A percentile compares a stretch with the other conserved stretches of the same genome.
phyloP scores from a whole-genome alignment of 2,888 invertebrate species.

The Tenthredo mesomela region DNA sequence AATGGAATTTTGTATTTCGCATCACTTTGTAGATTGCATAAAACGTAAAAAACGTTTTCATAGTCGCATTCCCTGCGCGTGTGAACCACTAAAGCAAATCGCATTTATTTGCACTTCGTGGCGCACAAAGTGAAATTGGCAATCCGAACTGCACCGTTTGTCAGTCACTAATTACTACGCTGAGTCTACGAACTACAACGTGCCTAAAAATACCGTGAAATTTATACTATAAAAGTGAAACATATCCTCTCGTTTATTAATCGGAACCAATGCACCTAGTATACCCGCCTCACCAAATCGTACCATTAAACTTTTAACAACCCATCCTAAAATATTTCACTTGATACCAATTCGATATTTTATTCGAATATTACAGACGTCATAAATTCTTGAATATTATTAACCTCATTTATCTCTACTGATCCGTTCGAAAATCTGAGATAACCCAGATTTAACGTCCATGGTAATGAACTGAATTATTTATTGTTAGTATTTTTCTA shows the following conservation, averaged over 20 bases:
- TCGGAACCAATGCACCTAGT: slow-evolving; percentile 1
- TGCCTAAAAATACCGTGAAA: background rate
- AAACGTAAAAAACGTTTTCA: background rate
- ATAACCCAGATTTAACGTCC: background rate
- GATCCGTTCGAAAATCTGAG: background rate
- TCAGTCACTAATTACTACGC: slow-evolving; percentile 35
- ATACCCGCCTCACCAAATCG: background rate
- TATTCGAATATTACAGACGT: slow-evolving; percentile 3
- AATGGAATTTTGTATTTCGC: background rate
- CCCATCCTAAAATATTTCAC: slow-evolving; percentile 20
- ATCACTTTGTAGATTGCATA: slow-evolving; percentile 9
- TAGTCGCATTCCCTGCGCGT: background rate
- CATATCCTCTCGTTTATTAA: slow-evolving; percentile 7
- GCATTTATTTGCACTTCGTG: slow-evolving; percentile 35
- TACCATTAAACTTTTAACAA: slow-evolving; percentile 37
- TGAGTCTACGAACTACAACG: background rate
- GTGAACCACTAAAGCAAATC: background rate
- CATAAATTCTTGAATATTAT: slow-evolving; percentile 8
- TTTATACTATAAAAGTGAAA: slow-evolving; percentile 30
- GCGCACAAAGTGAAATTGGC: slow-evolving; percentile 41
- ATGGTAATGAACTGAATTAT: background rate
- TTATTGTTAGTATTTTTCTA: background rate
- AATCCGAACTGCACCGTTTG: slow-evolving; percentile 37
- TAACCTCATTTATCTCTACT: slow-evolving; percentile 4
- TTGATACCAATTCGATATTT: slow-evolving; percentile 17